phyloP scores from a whole-genome alignment of 2,888 invertebrate species.

The Eudiplozoon nipponicum region DNA sequence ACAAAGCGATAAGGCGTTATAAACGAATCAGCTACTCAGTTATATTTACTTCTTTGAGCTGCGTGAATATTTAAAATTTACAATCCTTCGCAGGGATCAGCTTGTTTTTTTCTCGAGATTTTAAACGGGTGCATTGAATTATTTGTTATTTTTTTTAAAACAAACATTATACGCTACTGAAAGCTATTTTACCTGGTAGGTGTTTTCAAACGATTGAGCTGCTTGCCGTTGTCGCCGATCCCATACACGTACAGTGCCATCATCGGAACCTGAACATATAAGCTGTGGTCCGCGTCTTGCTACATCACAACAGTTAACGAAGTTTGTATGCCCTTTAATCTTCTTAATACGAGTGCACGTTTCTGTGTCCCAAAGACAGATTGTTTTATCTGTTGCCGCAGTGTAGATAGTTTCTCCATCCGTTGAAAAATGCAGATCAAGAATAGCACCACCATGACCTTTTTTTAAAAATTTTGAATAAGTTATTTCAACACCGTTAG shows the following conservation, averaged over 20 bases:
- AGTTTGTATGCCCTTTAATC: constrained; percentile 35
- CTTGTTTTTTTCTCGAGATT: too few relatives aligned
- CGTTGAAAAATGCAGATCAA: constrained; percentile 40
- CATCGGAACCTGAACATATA: constrained; percentile 68
- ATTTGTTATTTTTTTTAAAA: too few relatives aligned
- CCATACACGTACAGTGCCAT: constrained; percentile 36
- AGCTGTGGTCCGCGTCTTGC: constrained; percentile 58
- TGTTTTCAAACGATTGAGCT: constrained; percentile 31
- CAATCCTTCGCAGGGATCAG: too few relatives aligned
- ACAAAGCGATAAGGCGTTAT: too few relatives aligned
- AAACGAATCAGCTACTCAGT: too few relatives aligned
- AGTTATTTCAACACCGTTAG: too few relatives aligned
- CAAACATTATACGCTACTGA: too few relatives aligned
- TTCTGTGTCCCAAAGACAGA: constrained; percentile 72
- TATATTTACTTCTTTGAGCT: too few relatives aligned
- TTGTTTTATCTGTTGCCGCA: constrained; percentile 64
- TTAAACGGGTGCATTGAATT: too few relatives aligned
- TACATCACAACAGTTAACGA: constrained; percentile 34
- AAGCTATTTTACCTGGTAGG: constrained; percentile 29
- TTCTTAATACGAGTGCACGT: constrained; percentile 57
- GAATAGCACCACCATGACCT: constrained; percentile 70
- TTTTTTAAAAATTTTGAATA: too few relatives aligned
- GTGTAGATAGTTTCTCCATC: constrained; percentile 29
- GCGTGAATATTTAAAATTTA: too few relatives aligned
- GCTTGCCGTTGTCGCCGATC: constrained; percentile 57